Evolutionary conservation across 2,797 vertebrate species (phyloP), one percentile per base, ranked within the genome.

Genomic region (Falco columbarius): DNA sequence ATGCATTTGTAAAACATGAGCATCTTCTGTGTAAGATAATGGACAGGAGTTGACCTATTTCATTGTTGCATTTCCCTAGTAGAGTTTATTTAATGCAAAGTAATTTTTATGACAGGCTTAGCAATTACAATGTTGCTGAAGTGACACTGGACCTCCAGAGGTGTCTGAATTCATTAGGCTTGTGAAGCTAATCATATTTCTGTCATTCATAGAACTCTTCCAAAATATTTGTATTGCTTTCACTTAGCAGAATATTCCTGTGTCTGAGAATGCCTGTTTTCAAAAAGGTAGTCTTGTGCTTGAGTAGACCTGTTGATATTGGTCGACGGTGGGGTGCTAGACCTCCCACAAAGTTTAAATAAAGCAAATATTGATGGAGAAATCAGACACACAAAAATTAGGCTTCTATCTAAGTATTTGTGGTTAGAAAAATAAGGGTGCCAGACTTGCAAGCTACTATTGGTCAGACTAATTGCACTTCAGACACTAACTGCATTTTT

Each of bases 351-450:
- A 27, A 71, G 88, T 80, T 97, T 95, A 96, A 95, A 88, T 97
- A 94, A 96, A 96, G 86, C 89, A 91, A 95, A 96, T 96, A 97
- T 96, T 97, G 87, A 71, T 94, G 86, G 87, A 97, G 70, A 96
- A 96, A 94, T 89, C 66, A 92, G 72, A 89, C 71, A 40, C 80
- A 95, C 63, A 88, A 83, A 97, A 97, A 95, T 81, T 83, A 77
- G 91, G n/a, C 84, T 97, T 97, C 92, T 95, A 92, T 92, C 81
- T 93, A 96, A 96, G 95, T 96, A 97, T 96, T 95, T 94, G 93
- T 94, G 97, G 97, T 83, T 82, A 93, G 59, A 91, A 94, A 82
- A 96, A 84, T 86, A 91, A 93, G 80, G 81, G 34, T 93, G 91
- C 94, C 95, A 97, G 91, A 86, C 56, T 46, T 95, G 94, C 70